Evolutionary conservation across 1,140 invertebrate species (phyloP).

Genomic region (Diorhabda sublineata): DNA sequence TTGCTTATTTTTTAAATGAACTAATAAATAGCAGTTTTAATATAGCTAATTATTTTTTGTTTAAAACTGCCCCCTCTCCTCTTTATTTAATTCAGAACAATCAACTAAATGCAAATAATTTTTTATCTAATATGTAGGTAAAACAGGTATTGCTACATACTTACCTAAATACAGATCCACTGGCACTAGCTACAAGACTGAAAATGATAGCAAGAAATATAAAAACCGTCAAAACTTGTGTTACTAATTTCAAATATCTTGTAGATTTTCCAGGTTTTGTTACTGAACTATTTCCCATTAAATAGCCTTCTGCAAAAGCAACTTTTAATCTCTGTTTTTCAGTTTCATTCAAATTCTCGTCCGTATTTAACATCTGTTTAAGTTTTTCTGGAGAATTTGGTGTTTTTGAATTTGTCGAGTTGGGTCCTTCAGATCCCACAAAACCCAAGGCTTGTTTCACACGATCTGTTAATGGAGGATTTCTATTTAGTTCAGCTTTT

Average conservation of each 20-base stretch:
- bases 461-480: slow-evolving; percentile 59
- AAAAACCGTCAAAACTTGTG: slow-evolving; percentile 68
- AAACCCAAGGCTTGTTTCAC: slow-evolving; percentile 53
- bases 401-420: slow-evolving; percentile 14
- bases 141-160: slow-evolving; percentile 5
- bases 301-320: slow-evolving; percentile 87
- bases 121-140: too few relatives aligned
- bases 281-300: slow-evolving; percentile 58
- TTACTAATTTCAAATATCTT: slow-evolving; percentile 66
- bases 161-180: slow-evolving; percentile 64
- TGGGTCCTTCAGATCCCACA: slow-evolving; percentile 23
- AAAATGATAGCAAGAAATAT: slow-evolving; percentile 72
- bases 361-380: slow-evolving; percentile 39
- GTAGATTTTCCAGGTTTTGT: slow-evolving; percentile 59
- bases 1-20: too few relatives aligned
- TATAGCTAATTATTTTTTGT: too few relatives aligned
- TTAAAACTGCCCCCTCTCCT: too few relatives aligned
- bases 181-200: slow-evolving; percentile 68
- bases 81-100: too few relatives aligned
- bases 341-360: slow-evolving; percentile 46
- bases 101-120: too few relatives aligned
- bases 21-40: too few relatives aligned
- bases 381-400: slow-evolving; percentile 38
- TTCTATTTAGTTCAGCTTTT: slow-evolving; percentile 63
- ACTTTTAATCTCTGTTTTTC: slow-evolving; percentile 74